These are phyloP conservation scores for Romanogobio albipinnatus DNA, from an alignment of 2,113 vertebrate genomes.

Conservation along the genomic window DNA sequence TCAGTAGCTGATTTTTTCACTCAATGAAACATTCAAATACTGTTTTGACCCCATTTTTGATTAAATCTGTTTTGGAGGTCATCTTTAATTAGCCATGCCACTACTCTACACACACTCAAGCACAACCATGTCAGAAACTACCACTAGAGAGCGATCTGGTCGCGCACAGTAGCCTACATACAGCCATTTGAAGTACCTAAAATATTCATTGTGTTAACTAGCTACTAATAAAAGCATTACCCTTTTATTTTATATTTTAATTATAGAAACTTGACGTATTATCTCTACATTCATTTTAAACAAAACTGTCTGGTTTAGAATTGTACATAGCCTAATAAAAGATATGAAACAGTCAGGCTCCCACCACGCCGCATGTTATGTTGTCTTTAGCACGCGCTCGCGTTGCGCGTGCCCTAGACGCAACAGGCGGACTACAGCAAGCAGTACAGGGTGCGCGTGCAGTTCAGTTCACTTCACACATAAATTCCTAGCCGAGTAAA, in stretches of 20 bases:
- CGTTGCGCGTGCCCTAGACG: constrained; percentile 6
- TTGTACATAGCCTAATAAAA: not conserved
- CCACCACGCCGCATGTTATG: not conserved
- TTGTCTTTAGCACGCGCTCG: constrained; percentile 9
- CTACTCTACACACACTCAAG: not conserved
- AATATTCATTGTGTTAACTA: not conserved
- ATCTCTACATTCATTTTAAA: not conserved
- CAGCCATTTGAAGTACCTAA: not conserved
- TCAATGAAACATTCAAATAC: not conserved
- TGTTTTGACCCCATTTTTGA: not conserved
- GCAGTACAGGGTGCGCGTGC: not conserved
- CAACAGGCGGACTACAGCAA: not conserved
- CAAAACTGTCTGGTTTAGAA: not conserved
- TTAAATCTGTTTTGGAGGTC: constrained; percentile 17
- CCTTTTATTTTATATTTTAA: not conserved
- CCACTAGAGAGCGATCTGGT: constrained; percentile 34
- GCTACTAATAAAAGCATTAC: not conserved
- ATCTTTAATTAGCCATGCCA: constrained; percentile 8
- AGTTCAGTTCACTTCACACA: not conserved
- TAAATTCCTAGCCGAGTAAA: not conserved
- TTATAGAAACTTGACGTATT: not conserved
- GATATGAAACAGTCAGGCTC: not conserved
- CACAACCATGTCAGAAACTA: not conserved
- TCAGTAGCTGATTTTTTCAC: not conserved
- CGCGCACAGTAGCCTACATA: not conserved